Evolutionary conservation across 2,113 vertebrate species (phyloP).

Genomic region (Ophthalmolycus amberensis): DNA sequence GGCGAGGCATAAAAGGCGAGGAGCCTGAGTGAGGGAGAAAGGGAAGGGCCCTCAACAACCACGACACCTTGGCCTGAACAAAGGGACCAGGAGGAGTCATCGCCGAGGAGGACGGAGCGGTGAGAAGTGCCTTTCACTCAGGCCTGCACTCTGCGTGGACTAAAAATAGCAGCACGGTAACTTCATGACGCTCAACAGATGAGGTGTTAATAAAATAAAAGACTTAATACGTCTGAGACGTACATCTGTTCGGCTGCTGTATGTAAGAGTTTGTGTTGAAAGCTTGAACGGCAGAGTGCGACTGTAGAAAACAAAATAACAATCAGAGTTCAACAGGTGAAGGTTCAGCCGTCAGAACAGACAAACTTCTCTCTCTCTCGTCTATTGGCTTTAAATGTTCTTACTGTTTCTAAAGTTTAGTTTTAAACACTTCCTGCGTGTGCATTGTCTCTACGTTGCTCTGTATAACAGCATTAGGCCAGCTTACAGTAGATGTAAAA

Average conservation of each 20-base stretch:
- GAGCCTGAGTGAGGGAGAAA: slow-evolving; percentile 52
- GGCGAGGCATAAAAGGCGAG: slow-evolving; percentile 56
- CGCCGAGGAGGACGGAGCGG: slow-evolving; percentile 61
- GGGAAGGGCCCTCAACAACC: slow-evolving; percentile 79
- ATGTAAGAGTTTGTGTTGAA: too few relatives aligned
- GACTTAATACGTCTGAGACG: neutral
- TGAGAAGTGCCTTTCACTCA: slow-evolving; percentile 88
- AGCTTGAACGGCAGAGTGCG: too few relatives aligned
- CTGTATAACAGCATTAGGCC: neutral
- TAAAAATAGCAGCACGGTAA: slow-evolving; percentile 88
- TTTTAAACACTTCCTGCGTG: neutral
- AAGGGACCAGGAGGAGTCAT: slow-evolving; percentile 85
- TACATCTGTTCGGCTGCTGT: neutral
- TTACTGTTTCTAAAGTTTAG: neutral
- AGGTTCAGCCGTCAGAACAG: slow-evolving; percentile 19
- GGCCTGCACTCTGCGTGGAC: slow-evolving; percentile 77
- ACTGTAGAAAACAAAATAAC: slow-evolving; percentile 40
- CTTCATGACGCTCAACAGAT: slow-evolving; percentile 30
- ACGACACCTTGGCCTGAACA: slow-evolving; percentile 80
- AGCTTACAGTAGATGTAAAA: slow-evolving; percentile 1
- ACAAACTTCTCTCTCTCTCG: slow-evolving; percentile 7
- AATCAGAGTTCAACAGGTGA: slow-evolving; percentile 65
- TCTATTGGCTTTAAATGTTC: neutral
- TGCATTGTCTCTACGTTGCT: neutral
- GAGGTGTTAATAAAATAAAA: slow-evolving; percentile 54